These are phyloP conservation scores for Eretmochelys imbricata DNA, from an alignment of 2,113 vertebrate species.

Conservation along the genomic window DNA sequence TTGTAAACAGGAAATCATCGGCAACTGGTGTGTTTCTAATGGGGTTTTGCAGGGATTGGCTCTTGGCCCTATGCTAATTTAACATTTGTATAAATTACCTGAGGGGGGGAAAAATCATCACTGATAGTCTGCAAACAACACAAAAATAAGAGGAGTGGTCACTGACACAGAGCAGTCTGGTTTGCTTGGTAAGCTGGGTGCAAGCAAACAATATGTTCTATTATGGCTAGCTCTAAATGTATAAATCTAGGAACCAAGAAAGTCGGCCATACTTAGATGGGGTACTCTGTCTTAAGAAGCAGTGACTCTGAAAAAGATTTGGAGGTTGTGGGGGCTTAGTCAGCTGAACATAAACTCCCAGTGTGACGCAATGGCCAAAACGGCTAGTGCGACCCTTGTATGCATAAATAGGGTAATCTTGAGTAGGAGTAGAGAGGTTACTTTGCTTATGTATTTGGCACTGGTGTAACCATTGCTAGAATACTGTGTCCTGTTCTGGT, in stretches of 20 bases:
- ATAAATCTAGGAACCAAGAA: not conserved
- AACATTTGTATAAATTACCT: not conserved
- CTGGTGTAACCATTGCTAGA: not conserved
- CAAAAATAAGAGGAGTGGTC: not conserved
- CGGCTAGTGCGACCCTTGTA: not conserved
- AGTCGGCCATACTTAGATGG: not conserved
- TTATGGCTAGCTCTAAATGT: not conserved
- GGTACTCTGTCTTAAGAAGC: not conserved
- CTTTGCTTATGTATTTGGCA: not conserved
- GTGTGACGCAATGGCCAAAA: not conserved
- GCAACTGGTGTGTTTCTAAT: not conserved
- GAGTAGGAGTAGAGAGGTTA: not conserved
- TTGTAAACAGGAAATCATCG: not conserved
- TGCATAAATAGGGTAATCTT: not conserved
- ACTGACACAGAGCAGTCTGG: not conserved
- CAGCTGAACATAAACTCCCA: not conserved
- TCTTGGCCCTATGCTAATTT: not conserved
- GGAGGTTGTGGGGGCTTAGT: not conserved
- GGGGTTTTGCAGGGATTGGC: not conserved
- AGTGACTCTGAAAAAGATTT: not conserved
- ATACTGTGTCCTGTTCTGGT: not conserved
- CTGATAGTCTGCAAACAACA: not conserved
- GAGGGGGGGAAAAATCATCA: not conserved
- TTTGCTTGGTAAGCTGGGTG: not conserved
- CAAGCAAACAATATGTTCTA: not conserved